Conservation (phyloP, 2,113 vertebrate species). For the Cariama cristata region DNA sequence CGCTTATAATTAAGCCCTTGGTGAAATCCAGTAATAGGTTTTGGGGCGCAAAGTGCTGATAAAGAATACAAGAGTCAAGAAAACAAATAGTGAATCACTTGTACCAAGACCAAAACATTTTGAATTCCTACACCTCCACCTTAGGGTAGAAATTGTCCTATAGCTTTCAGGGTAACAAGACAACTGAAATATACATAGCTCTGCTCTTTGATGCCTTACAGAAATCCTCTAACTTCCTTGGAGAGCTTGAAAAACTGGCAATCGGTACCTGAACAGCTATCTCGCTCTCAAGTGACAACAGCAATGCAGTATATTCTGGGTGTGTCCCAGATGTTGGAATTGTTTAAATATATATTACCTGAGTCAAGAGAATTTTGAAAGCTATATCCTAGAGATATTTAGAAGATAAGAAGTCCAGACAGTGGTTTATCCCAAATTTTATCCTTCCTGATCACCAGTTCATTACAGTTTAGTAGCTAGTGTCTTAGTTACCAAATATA, state of each 20-base stretch:
- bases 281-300: neutral
- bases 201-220: neutral
- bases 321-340: neutral
- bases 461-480: neutral
- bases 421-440: neutral
- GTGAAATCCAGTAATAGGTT: neutral
- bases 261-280: neutral
- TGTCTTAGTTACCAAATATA: neutral
- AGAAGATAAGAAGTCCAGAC: neutral
- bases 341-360: neutral
- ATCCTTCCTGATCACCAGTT: neutral
- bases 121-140: neutral
- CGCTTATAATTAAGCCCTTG: conserved; percentile 8
- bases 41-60: neutral
- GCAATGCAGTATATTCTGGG: neutral
- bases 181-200: neutral
- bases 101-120: neutral
- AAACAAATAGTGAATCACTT: neutral
- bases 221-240: neutral
- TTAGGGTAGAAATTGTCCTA: neutral
- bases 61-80: neutral
- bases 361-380: neutral
- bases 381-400: neutral
- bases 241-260: neutral
- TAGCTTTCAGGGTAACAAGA: neutral